Conservation (phyloP, 1,140 invertebrate genomes). For the Subanguina moxae region DNA sequence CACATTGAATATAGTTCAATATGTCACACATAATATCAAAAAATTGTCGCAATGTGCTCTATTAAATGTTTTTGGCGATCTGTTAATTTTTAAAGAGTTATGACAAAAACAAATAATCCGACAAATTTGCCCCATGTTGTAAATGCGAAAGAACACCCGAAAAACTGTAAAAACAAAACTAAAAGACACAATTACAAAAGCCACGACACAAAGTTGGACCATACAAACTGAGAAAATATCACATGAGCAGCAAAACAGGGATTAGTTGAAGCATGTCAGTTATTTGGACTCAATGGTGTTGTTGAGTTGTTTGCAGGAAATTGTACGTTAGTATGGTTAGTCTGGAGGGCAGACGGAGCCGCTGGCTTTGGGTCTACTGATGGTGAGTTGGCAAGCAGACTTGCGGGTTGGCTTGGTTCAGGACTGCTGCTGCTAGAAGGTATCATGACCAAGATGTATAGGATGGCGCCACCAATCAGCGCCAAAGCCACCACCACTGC, state of each 20-base stretch:
- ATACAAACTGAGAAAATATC: neutral
- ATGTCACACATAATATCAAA: no score
- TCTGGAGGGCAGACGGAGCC: neutral
- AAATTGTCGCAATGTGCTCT: no score
- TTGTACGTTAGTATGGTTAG: neutral
- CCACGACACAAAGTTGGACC: neutral
- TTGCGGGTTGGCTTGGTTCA: neutral
- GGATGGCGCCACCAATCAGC: slow-evolving; percentile 48
- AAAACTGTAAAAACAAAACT: no score
- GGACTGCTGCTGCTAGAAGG: neutral
- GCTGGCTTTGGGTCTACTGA: neutral
- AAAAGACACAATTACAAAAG: neutral
- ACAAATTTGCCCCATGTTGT: no score
- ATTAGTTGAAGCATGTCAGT: neutral
- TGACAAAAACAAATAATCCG: no score
- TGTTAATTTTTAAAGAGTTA: no score
- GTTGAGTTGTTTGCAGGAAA: neutral
- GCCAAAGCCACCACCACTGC: slow-evolving; percentile 44
- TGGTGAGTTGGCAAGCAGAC: neutral
- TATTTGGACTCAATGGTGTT: no score
- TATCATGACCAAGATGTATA: slow-evolving; percentile 49
- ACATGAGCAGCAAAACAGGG: slow-evolving; percentile 7
- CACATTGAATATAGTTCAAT: no score
- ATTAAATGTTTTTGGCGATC: no score
- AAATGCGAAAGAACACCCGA: no score